A percentile compares a stretch with the other conserved stretches of the same genome.
phyloP scores from a whole-genome alignment of 2,888 invertebrate genomes.

The Tortricodes alternella region DNA sequence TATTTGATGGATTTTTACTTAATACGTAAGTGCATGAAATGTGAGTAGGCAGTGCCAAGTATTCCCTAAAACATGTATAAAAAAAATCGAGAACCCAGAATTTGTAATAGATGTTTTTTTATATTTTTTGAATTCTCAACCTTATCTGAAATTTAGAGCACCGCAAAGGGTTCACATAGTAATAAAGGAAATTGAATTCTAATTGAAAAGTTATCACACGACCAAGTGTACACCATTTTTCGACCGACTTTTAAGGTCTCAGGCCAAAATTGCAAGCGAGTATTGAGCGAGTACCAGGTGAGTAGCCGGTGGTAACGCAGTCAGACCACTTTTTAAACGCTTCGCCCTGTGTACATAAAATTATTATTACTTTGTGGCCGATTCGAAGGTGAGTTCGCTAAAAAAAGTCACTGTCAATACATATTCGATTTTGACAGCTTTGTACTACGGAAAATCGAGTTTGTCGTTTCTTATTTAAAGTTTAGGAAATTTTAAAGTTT shows the following conservation, averaged over 20 bases:
- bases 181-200: conserved; percentile 1
- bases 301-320: conserved; percentile 6
- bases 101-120: conserved; percentile 23
- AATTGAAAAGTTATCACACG: neutral
- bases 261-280: neutral
- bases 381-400: no score
- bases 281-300: conserved; percentile 1
- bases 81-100: conserved; percentile 19
- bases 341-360: no score
- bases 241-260: conserved; percentile 7
- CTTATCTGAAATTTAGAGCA: neutral
- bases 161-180: conserved; percentile 2
- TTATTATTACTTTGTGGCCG: no score
- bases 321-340: neutral
- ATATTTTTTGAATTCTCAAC: neutral
- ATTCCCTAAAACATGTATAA: conserved; percentile 34
- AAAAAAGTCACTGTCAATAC: no score
- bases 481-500: no score
- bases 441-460: no score
- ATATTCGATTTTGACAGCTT: no score
- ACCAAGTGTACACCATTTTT: conserved; percentile 22
- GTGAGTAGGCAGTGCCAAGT: conserved; percentile 40
- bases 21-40: conserved; percentile 36
- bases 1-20: conserved; percentile 52
- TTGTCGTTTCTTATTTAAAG: no score